Base-by-base conservation (phyloP, 1,140 invertebrate genomes). In the Zaprionus camerounensis region DNA sequence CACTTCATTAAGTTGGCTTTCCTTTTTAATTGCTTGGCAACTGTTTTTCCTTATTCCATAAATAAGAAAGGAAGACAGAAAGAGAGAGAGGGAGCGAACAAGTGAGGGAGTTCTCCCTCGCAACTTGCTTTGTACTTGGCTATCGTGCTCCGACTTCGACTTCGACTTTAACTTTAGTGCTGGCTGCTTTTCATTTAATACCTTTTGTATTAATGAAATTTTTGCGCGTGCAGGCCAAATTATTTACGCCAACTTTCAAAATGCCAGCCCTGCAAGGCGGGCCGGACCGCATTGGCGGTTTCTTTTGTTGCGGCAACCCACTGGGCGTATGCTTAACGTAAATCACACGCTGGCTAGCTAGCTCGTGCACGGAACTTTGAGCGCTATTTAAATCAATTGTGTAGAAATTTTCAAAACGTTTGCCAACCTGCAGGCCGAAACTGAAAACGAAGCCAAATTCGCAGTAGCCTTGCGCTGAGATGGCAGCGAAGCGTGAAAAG, bases 311-410 rank as follows among this genome's bases (percentile, higher is more conserved):
- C 20, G 15, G 13, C 49, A 34, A 62, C 56, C 57, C 61, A 69
- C 34, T n/a, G 57, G 78, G 62, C 63, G 65, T 66, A 71, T 72
- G 65, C 53, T 69, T 49, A 71, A 76, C 44, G 66, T 75, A 75
- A 75, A 75, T 75, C 49, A 73, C 57, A 65, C 44, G 31, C 55
- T 65, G 17, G 41, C 44, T 51, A 7, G 28, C 28, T 7, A 31
- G 28, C 2, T 31, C 28, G 6, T 13, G 26, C 13, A 31, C 15
- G 22, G 24, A 55, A 55, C 53, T 56, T 31, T 69, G 75, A 82
- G 55, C 56, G 81, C 81, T 64, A 81, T 88, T 88, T 90, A 82
- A 88, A 88, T 88, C 81, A 88, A 88, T 88, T 84, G 81, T 81
- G 85, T 90, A 84, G 85, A 90, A 84, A 84, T 81, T 88, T 87